Conservation (phyloP, 2,888 invertebrate genomes). For the Cyrtodaria siliqua region DNA sequence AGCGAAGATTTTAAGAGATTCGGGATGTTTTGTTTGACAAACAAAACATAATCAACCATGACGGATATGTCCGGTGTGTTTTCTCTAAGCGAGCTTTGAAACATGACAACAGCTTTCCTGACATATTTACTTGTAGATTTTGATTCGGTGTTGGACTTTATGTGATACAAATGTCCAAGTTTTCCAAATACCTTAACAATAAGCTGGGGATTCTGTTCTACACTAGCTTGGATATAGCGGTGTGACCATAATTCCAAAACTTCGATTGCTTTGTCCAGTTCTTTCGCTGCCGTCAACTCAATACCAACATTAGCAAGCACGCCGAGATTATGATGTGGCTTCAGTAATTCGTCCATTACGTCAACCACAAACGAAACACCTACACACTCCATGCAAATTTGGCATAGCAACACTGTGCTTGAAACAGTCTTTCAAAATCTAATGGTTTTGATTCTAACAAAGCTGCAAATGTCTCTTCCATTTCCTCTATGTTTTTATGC, state of each 20-base stretch:
- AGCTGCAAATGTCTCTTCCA: background rate
- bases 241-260: constrained; percentile 1
- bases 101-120: background rate
- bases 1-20: no score
- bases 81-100: constrained; percentile 3
- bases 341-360: constrained; percentile 8
- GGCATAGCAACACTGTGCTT: background rate
- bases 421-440: background rate
- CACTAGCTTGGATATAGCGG: constrained; percentile 1
- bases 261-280: background rate
- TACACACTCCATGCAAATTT: background rate
- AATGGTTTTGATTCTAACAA: background rate
- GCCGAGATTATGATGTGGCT: constrained; percentile 8
- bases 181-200: constrained; percentile 1
- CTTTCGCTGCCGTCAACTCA: background rate
- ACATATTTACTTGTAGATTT: background rate
- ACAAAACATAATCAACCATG: constrained; percentile 3
- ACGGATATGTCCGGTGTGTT: background rate
- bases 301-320: background rate
- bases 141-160: background rate
- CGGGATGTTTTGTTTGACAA: background rate
- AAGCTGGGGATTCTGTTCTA: background rate
- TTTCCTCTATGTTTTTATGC: background rate
- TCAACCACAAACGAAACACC: background rate
- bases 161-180: constrained; percentile 5